A percentile compares a stretch with the other conserved stretches of the same genome.
phyloP scores from a whole-genome alignment of 2,888 invertebrate species.

The Tanytarsus gracilentus region DNA sequence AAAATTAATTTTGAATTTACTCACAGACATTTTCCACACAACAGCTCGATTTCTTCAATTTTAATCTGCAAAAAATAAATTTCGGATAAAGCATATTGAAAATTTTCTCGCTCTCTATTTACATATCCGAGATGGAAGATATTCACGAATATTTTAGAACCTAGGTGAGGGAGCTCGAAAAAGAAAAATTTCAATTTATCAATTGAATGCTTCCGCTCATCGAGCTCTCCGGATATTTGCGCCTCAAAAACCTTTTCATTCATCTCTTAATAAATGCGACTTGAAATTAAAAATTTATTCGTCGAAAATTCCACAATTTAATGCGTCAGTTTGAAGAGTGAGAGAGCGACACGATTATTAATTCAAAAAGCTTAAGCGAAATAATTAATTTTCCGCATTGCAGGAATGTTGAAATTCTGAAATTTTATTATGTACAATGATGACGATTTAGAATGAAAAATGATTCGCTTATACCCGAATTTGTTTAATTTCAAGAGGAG shows the following conservation, averaged over 20 bases:
- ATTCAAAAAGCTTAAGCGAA: slow-evolving; percentile 12
- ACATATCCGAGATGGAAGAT: neutral
- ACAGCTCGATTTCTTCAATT: too few relatives aligned
- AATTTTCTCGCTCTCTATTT: slow-evolving; percentile 4
- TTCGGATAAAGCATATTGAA: neutral
- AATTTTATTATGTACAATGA: slow-evolving; percentile 16
- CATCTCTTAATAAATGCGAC: too few relatives aligned
- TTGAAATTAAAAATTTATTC: too few relatives aligned
- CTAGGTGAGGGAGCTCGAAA: neutral
- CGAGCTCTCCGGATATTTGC: too few relatives aligned
- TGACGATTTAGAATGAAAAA: slow-evolving; percentile 23
- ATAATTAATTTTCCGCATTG: slow-evolving; percentile 25
- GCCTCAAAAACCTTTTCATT: too few relatives aligned
- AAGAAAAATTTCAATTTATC: slow-evolving; percentile 8
- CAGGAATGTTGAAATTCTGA: neutral
- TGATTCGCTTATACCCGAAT: too few relatives aligned
- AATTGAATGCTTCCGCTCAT: neutral
- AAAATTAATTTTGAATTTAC: too few relatives aligned
- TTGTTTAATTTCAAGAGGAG: neutral
- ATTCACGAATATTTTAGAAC: too few relatives aligned
- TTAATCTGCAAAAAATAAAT: too few relatives aligned
- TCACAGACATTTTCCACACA: too few relatives aligned
- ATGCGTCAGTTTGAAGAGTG: too few relatives aligned
- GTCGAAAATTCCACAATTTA: too few relatives aligned
- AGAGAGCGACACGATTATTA: slow-evolving; percentile 16